Base-by-base conservation (phyloP, 1,140 invertebrate species). In the Nasonia giraulti region DNA sequence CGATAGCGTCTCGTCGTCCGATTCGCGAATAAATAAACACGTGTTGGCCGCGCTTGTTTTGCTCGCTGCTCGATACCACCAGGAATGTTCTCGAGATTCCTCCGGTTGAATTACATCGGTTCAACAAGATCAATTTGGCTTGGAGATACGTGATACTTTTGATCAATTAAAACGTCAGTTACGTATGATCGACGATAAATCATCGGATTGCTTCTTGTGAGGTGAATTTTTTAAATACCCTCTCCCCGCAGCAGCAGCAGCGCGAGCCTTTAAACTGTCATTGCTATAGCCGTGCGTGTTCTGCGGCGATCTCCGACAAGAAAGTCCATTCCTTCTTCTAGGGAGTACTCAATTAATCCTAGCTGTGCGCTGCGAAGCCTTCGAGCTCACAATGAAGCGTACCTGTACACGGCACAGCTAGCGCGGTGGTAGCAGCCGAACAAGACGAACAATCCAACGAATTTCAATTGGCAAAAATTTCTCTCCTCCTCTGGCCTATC, bases 291-390 rank as follows among this genome's bases (percentile, higher is more conserved):
- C n/a, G 23, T 11, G 68, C n/a, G 23, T 11, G 68, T 27, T 71
- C 12, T 10, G 31, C 78, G 27, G 68, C 20, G 37, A 71, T 10
- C 40, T 20, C 66, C 68, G 12, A 81, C 68, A 81, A 81, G 68
- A 73, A 73, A 20, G 55, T 62, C 17, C 44, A 82, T 82, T 82
- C 71, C 71, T 44, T 75, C 74, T 62, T 69, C 31, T n/a, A 75
- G 40, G 80, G 17, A 55, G 5, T 14, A 75, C 47, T 82, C 71
- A 75, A 82, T 75, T 75, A 82, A 50, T 82, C 71, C 7, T 11
- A 68, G 82, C 86, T 86, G 77, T 14, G 17, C 47, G 2, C 73
- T 62, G 55, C 73, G 85, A 81, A 85, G 73, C 84, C 77, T 75
- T 47, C 44, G 33, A 82, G 82, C 83, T 66, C 85, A 86, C 68